These are phyloP conservation scores for Pteria penguin DNA, from an alignment of 2,888 invertebrate species.

Conservation along the genomic window DNA sequence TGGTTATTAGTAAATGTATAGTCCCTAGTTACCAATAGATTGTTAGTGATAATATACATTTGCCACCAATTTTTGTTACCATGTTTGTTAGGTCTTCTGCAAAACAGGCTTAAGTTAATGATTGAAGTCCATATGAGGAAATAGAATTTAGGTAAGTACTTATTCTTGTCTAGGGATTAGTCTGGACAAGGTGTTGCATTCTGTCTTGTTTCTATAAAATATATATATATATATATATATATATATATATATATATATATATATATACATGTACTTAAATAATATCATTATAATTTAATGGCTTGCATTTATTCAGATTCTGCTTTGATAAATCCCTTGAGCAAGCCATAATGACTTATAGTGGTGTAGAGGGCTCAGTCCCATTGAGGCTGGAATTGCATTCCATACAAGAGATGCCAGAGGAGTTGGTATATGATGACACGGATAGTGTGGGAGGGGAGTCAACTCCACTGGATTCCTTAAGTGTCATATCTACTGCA, in stretches of 20 bases:
- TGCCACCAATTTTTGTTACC: too few relatives aligned
- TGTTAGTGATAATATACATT: too few relatives aligned
- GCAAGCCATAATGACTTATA: conserved; percentile 39
- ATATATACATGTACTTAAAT: neutral
- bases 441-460: conserved; percentile 47
- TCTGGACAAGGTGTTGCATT: too few relatives aligned
- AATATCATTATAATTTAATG: neutral
- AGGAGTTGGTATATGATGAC: conserved; percentile 53
- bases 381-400: conserved; percentile 51
- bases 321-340: conserved; percentile 35
- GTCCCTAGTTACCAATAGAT: too few relatives aligned
- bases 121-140: too few relatives aligned
- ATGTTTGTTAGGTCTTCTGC: too few relatives aligned
- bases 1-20: too few relatives aligned
- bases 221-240: neutral
- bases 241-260: neutral
- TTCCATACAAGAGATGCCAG: conserved; percentile 57
- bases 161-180: too few relatives aligned
- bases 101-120: too few relatives aligned
- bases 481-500: conserved; percentile 47
- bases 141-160: too few relatives aligned
- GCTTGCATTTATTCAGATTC: conserved; percentile 46
- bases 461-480: conserved; percentile 43
- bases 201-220: too few relatives aligned
- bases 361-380: conserved; percentile 44